Conservation (phyloP, 2,113 vertebrate genomes). For the Apeltes quadracus region DNA sequence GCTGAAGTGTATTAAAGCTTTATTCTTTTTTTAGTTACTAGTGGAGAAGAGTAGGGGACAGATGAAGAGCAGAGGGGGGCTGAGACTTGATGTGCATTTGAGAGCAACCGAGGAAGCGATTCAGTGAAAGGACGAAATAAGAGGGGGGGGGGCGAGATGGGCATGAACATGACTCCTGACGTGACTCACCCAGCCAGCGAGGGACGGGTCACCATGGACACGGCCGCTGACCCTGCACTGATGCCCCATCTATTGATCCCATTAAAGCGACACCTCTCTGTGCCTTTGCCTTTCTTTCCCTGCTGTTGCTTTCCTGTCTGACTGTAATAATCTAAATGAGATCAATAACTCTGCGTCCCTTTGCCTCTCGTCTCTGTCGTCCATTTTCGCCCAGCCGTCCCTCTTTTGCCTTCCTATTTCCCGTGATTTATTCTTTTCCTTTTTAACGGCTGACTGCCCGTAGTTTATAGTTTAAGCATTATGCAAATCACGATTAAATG, state of each 20-base stretch:
- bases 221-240: constrained; percentile 68
- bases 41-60: constrained; percentile 33
- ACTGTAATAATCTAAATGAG: constrained; percentile 70
- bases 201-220: constrained; percentile 72
- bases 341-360: constrained; percentile 58
- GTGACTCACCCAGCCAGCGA: constrained; percentile 67
- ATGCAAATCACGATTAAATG: constrained; percentile 48
- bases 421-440: constrained; percentile 25
- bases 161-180: constrained; percentile 50
- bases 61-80: constrained; percentile 23
- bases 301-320: constrained; percentile 49
- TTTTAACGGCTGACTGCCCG: constrained; percentile 34
- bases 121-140: constrained; percentile 24
- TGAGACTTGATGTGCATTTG: neutral
- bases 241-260: constrained; percentile 75
- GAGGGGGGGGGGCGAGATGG: constrained; percentile 38
- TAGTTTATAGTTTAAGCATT: constrained; percentile 42
- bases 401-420: constrained; percentile 17
- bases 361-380: constrained; percentile 19
- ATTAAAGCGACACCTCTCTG: constrained; percentile 67
- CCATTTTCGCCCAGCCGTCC: constrained; percentile 11
- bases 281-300: constrained; percentile 40
- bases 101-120: neutral
- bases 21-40: neutral
- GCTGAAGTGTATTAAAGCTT: too few relatives aligned